phyloP scores from a whole-genome alignment of 2,113 vertebrate species.

The Stegastes partitus region DNA sequence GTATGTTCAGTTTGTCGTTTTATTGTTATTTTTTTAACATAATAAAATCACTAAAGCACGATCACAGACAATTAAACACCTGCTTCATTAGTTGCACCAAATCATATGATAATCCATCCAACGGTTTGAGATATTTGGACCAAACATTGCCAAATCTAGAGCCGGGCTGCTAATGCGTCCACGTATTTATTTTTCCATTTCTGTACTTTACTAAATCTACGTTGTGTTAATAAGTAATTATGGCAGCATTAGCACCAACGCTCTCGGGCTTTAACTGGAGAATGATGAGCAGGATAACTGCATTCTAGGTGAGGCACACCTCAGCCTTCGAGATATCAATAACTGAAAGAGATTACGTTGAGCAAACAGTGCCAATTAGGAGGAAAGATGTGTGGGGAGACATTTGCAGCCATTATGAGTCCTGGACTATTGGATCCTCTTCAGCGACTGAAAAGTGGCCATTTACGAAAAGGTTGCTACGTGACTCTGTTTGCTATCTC shows the following conservation, averaged over 20 bases:
- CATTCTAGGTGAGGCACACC: conserved; percentile 20
- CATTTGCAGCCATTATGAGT: conserved; percentile 31
- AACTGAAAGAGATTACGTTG: conserved; percentile 30
- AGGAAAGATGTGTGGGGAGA: conserved; percentile 31
- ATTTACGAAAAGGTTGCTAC: conserved; percentile 44
- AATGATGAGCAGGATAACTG: conserved; percentile 30
- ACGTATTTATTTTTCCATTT: neutral
- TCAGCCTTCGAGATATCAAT: conserved; percentile 38
- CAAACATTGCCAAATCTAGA: neutral
- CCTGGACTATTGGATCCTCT: conserved; percentile 42
- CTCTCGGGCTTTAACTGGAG: neutral
- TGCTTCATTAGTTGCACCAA: neutral
- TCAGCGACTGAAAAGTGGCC: conserved; percentile 61
- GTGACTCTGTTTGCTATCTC: conserved; percentile 32
- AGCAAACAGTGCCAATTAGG: conserved; percentile 36
- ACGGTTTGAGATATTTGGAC: neutral
- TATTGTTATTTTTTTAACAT: neutral
- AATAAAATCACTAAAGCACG: no score
- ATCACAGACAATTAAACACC: neutral
- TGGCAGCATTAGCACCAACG: neutral
- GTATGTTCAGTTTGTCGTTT: neutral
- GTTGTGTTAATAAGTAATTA: neutral
- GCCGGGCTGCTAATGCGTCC: neutral
- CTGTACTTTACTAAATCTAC: neutral
- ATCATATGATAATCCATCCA: neutral